A percentile compares a stretch with the other conserved stretches of the same genome.
Conservation (phyloP, 2,888 invertebrate genomes). For the Agonopterix alstromeriana region DNA sequence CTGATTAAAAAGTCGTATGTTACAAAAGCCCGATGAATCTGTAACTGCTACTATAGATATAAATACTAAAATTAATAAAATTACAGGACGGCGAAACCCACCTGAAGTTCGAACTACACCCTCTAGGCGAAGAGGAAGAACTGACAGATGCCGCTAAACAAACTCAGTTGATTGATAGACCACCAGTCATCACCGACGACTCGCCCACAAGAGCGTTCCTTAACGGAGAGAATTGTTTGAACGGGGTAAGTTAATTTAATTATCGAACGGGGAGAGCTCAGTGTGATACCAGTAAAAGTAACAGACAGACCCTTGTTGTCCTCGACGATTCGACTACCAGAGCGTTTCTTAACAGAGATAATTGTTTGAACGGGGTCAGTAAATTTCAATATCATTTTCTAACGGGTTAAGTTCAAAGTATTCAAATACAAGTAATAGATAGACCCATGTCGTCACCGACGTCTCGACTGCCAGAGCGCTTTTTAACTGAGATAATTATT, state of each 20-base stretch:
- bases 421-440: constrained; percentile 16
- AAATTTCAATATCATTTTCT: too few relatives aligned
- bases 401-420: constrained; percentile 52
- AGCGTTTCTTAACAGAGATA: constrained; percentile 90
- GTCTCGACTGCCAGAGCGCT: too few relatives aligned
- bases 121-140: constrained; percentile 65
- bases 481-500: too few relatives aligned
- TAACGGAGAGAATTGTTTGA: constrained; percentile 89
- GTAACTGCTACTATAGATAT: too few relatives aligned
- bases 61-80: neutral
- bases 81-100: constrained; percentile 79
- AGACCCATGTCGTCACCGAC: constrained; percentile 60
- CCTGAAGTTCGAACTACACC: constrained; percentile 81
- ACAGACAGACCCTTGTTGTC: constrained; percentile 32
- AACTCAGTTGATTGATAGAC: constrained; percentile 21
- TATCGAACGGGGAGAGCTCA: constrained; percentile 47
- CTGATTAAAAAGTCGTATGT: too few relatives aligned
- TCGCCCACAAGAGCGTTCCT: constrained; percentile 88
- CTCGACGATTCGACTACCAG: constrained; percentile 83
- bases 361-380: constrained; percentile 90
- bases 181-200: constrained; percentile 67
- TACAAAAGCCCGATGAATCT: too few relatives aligned
- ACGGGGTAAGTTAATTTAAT: constrained; percentile 80
- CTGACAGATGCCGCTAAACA: constrained; percentile 37
- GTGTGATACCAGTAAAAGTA: constrained; percentile 29